phyloP scores from a whole-genome alignment of 2,888 invertebrate species.

The Periphyllus acericola region DNA sequence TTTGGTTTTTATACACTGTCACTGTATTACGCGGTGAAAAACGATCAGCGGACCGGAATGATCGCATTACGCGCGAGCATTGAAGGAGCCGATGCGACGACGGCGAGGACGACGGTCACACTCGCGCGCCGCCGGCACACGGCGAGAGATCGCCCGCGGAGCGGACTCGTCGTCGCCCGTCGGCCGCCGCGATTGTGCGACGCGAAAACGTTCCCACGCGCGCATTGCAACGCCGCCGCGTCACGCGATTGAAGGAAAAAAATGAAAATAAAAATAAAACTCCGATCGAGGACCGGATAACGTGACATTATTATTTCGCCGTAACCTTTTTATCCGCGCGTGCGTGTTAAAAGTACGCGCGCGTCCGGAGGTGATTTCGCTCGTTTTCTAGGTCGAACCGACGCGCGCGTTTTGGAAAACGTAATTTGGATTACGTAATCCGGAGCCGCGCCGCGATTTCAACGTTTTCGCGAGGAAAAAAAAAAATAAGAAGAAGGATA shows the following conservation, averaged over 20 bases:
- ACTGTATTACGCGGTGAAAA: background rate
- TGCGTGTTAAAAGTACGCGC: background rate
- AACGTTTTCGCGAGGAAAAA: too few species aligned
- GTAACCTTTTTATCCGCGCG: too few species aligned
- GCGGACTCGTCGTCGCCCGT: background rate
- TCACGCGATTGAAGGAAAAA: background rate
- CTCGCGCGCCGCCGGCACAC: slow-evolving; percentile 27
- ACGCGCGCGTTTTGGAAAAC: too few species aligned
- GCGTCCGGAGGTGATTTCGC: background rate
- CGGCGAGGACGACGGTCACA: background rate
- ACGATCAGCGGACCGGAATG: slow-evolving; percentile 52
- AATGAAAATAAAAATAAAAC: slow-evolving; percentile 16
- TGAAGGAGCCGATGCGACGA: background rate
- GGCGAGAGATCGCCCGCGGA: slow-evolving; percentile 52
- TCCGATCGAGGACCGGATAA: background rate
- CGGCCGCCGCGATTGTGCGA: background rate
- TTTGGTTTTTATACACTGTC: background rate
- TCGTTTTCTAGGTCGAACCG: too few species aligned
- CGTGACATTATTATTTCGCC: background rate
- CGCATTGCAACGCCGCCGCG: slow-evolving; percentile 23
- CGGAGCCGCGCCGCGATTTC: too few species aligned
- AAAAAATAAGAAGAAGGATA: too few species aligned
- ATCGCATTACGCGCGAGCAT: slow-evolving; percentile 33
- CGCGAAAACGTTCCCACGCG: slow-evolving; percentile 42
- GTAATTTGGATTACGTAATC: too few species aligned